Base-by-base conservation (phyloP, 23 tunicate species). In the Ascidia mentula region DNA sequence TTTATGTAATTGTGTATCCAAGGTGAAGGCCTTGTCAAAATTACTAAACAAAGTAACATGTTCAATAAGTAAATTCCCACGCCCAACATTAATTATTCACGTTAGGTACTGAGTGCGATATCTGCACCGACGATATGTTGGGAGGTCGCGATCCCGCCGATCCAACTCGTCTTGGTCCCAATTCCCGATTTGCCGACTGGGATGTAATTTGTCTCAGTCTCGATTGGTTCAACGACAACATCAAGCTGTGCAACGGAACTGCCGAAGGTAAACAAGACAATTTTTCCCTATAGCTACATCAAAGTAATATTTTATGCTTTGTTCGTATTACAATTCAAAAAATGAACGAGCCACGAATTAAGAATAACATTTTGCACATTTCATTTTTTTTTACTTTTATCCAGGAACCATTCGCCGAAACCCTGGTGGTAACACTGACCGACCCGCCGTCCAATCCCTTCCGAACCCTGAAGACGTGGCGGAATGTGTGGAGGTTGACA, bases 171-270 rank as follows among this genome's bases (percentile, higher is more conserved):
- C 53, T 89, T 22, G 39, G 81, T 32, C 77, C 77, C 33, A 84
- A 69, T 39, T 89, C 95, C 8, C 53, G 88, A 42, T 89, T 89
- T 73, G 80, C 88, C 17, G 95, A 89, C 35, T 89, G 95, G 95
- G 69, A 89, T 45, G 84, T 89, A 22, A 72, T 89, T 33, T 89
- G 95, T 37, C 71, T 89, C 28, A 84, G 81, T 38, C 77, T 89
- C 34, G 88, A 89, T 38, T 89, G 95, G 95, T 89, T 82, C 65
- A 74, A 89, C 59, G 88, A 89, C 59, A 89, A 89, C 46, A 72
- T 89, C 30, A 89, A 89, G 77, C 75, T 89, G 38, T 89, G 95
- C 72, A 89, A 89, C 69, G 95, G 95, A 37, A 89, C 88, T 24
- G 37, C 18, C 0, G 95, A 89, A 83, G 95, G 87, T 83, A 45